phyloP scores from a whole-genome alignment of 92 coral and sea anemone genomes.

The Phenganax stokvisi region DNA sequence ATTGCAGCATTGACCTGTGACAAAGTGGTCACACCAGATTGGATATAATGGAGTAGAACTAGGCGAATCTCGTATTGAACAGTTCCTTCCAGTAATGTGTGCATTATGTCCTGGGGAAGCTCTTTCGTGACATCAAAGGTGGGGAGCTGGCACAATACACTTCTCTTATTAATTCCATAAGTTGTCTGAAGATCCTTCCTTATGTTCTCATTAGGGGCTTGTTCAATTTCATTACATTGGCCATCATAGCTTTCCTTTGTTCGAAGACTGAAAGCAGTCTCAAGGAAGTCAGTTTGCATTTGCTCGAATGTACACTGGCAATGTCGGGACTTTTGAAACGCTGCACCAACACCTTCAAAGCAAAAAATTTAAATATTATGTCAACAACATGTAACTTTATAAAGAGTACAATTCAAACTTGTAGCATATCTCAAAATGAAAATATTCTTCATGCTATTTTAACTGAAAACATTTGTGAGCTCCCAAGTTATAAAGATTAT shows the following conservation, averaged over 20 bases:
- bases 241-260: slow-evolving; percentile 13
- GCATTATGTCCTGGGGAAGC: slow-evolving; percentile 29
- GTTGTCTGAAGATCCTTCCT: background rate
- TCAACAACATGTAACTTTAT: background rate
- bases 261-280: background rate
- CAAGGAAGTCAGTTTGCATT: slow-evolving; percentile 31
- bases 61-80: slow-evolving; percentile 31
- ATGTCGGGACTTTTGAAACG: slow-evolving; percentile 28
- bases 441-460: background rate
- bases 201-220: slow-evolving; percentile 20
- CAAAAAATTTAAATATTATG: background rate
- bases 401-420: background rate
- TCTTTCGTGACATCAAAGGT: slow-evolving; percentile 28
- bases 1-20: slow-evolving; percentile 33
- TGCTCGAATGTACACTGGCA: slow-evolving; percentile 28
- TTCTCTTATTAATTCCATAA: slow-evolving; percentile 22
- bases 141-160: slow-evolving; percentile 21
- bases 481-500: background rate
- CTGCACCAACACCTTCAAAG: slow-evolving; percentile 16
- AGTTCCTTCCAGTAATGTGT: slow-evolving; percentile 25
- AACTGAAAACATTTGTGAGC: background rate
- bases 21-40: slow-evolving; percentile 16
- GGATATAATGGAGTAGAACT: slow-evolving; percentile 28
- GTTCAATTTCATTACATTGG: slow-evolving; percentile 28
- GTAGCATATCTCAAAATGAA: background rate